Conservation (phyloP, 2,113 vertebrate species). For the Etheostoma spectabile region DNA sequence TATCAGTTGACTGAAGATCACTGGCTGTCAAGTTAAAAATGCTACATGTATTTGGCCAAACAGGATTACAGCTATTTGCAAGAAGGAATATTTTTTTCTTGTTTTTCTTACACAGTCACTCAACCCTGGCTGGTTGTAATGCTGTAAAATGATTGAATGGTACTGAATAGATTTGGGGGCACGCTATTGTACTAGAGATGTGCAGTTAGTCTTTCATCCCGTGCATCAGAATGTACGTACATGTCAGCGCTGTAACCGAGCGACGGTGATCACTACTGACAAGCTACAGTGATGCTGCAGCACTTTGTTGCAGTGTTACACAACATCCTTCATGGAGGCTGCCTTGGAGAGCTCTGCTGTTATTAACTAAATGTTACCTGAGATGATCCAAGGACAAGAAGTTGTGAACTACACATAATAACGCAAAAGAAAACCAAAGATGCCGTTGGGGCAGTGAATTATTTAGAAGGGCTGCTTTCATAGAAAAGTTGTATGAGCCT, state of each 20-base stretch:
- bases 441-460: conserved; percentile 42
- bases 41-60: neutral
- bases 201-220: conserved; percentile 64
- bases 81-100: conserved; percentile 18
- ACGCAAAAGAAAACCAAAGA: conserved; percentile 37
- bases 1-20: conserved; percentile 17
- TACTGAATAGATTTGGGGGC: conserved; percentile 45
- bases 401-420: conserved; percentile 23
- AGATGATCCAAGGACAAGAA: conserved; percentile 59
- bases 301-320: conserved; percentile 64
- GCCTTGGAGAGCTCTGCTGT: conserved; percentile 39
- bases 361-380: conserved; percentile 52
- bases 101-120: conserved; percentile 33
- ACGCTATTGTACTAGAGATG: conserved; percentile 67
- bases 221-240: conserved; percentile 72
- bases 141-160: conserved; percentile 61
- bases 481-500: conserved; percentile 24
- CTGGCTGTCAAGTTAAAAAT: conserved; percentile 7
- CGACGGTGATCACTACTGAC: conserved; percentile 77
- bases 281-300: conserved; percentile 73
- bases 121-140: conserved; percentile 3
- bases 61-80: neutral
- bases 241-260: conserved; percentile 59
- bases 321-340: conserved; percentile 51
- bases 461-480: conserved; percentile 51